Conservation (phyloP, 2,888 invertebrate genomes). For the Drosophila testacea region DNA sequence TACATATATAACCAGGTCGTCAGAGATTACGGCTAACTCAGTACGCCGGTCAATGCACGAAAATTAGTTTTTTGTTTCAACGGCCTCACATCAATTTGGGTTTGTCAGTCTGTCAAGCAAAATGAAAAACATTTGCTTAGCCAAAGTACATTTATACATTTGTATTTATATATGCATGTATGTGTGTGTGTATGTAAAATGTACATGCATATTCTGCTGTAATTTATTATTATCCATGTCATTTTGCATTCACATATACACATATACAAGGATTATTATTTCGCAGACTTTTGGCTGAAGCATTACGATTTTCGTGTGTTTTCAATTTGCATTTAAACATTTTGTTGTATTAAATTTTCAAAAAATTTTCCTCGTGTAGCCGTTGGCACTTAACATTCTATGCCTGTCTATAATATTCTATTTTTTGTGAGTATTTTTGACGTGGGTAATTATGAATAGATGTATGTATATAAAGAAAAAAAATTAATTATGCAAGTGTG, state of each 20-base stretch:
- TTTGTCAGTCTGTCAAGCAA: constrained; percentile 53
- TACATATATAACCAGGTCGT: constrained; percentile 22
- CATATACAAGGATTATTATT: constrained; percentile 16
- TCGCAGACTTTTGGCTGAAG: constrained; percentile 39
- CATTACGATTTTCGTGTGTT: constrained; percentile 47
- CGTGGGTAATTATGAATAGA: constrained; percentile 63
- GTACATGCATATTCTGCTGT: constrained; percentile 46
- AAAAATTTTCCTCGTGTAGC: constrained; percentile 67
- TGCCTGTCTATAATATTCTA: constrained; percentile 57
- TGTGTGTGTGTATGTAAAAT: constrained; percentile 19
- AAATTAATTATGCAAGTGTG: constrained; percentile 58
- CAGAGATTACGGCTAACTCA: constrained; percentile 27
- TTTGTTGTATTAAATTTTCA: constrained; percentile 44
- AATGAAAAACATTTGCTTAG: constrained; percentile 57
- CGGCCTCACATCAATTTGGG: constrained; percentile 48
- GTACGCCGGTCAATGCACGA: constrained; percentile 70
- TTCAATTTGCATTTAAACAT: constrained; percentile 57
- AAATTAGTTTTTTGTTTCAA: constrained; percentile 61
- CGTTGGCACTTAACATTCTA: constrained; percentile 78
- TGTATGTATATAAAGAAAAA: constrained; percentile 17
- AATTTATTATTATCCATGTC: constrained; percentile 63
- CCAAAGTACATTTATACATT: constrained; percentile 28
- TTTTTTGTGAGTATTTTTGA: constrained; percentile 40
- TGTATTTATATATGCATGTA: not conserved
- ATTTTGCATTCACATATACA: constrained; percentile 35